Base-by-base conservation (phyloP, 2,113 vertebrate genomes). In the Callipepla squamata region DNA sequence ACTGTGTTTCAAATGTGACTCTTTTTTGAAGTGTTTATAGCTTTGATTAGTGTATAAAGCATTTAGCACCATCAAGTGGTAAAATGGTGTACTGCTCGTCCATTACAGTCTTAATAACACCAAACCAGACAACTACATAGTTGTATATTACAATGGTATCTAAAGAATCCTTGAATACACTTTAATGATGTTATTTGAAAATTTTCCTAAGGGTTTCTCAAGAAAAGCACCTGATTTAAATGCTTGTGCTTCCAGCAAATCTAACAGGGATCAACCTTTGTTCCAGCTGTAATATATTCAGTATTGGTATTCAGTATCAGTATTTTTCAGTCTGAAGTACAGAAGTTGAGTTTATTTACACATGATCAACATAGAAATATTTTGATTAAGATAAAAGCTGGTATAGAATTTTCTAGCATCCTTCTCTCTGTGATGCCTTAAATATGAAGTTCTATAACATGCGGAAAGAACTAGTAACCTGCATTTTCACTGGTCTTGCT, bases 41-140 rank as follows among this genome's bases (percentile, higher is more conserved):
- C 50, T 80, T 79, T 68, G 4, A 26, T 59, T 74, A 36, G 26
- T 38, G 53, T 32, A 47, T 91, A 85, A 55, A 93, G 13, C 55
- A 53, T 92, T 91, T 97, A 79, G 92, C 63, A 85, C 96, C 95
- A 76, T 87, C 98, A 96, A 84, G 97, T 96, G 97, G 95, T 95
- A 53, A 90, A 93, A 65, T 1, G 1, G 23, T 70, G 58, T 42
- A 97, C 45, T 93, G 86, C 93, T 79, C 26, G 32, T 90, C 63
- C 36, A 7, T 20, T 32, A n/a, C 32, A 26, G 13, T 32, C 62
- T 75, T 10, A 18, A 7, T 15, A 38, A 40, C 68, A 34, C 36
- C 58, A 59, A 73, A n/a, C 7, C 10, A 26, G 40, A 13, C 23
- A 45, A 11, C 58, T 7, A 4, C 3, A 1, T 5, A 12, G 26